Conservation (phyloP, 2,113 vertebrate genomes). For the Lepus americanus region DNA sequence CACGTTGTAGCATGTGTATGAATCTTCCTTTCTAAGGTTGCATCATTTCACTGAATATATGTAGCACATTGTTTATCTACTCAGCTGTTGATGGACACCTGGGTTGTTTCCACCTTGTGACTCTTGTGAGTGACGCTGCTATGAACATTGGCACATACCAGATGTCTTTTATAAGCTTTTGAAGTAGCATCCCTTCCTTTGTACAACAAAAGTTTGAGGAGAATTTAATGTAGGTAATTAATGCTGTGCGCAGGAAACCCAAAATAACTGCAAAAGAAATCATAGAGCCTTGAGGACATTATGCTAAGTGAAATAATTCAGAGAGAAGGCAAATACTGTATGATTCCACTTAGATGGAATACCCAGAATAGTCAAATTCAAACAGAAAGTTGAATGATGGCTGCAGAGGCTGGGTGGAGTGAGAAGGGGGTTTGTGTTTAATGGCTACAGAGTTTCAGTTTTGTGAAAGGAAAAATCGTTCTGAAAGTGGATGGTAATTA, state of each 20-base stretch:
- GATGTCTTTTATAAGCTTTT: not conserved
- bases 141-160: not conserved
- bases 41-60: not conserved
- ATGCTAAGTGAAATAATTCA: constrained; percentile 4
- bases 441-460: not conserved
- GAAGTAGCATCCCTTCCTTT: not conserved
- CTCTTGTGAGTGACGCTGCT: not conserved
- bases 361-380: too few species aligned
- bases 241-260: not conserved
- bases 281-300: not conserved
- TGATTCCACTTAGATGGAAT: too few species aligned
- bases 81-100: not conserved
- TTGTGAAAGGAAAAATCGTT: not conserved
- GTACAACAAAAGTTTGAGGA: constrained; percentile 8
- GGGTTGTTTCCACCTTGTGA: not conserved
- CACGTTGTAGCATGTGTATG: not conserved
- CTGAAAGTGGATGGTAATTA: too few species aligned
- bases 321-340: too few species aligned
- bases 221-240: constrained; percentile 4
- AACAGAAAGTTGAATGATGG: not conserved
- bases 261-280: not conserved
- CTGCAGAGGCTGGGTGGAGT: not conserved
- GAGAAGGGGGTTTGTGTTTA: not conserved
- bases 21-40: not conserved
- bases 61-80: not conserved